A percentile compares a stretch with the other conserved stretches of the same genome.
Evolutionary conservation across 2,797 vertebrate genomes (phyloP).

Genomic region (Hyperoplus immaculatus): DNA sequence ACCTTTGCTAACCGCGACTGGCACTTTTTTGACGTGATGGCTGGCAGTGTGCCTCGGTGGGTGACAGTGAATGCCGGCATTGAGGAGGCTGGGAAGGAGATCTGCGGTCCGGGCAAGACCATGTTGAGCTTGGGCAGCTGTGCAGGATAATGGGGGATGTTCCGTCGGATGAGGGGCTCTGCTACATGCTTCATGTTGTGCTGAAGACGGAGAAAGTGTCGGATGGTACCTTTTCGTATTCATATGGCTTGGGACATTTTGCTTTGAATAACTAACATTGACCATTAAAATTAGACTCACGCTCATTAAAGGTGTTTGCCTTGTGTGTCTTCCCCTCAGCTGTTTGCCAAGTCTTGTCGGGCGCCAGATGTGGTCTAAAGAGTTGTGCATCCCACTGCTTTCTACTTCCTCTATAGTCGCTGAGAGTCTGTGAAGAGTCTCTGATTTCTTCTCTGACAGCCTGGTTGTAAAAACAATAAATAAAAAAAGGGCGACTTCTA

Average conservation of each 20-base stretch:
- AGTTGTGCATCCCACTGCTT: constrained; percentile 56
- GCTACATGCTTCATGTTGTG: constrained; percentile 78
- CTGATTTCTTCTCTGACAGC: constrained; percentile 80
- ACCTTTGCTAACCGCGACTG: constrained; percentile 85
- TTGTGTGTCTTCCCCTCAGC: constrained; percentile 84
- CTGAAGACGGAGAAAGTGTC: constrained; percentile 32
- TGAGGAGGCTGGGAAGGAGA: constrained; percentile 76
- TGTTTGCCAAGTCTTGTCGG: constrained; percentile 80
- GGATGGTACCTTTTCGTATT: not conserved
- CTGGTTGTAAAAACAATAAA: constrained; percentile 65
- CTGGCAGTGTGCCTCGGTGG: constrained; percentile 72
- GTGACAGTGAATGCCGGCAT: constrained; percentile 74
- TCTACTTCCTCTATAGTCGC: constrained; percentile 68
- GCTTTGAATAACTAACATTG: not conserved
- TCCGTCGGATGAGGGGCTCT: constrained; percentile 68
- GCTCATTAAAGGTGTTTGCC: constrained; percentile 71
- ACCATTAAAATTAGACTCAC: constrained; percentile 51
- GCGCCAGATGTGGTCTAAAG: constrained; percentile 78
- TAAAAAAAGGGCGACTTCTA: not conserved
- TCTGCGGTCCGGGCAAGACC: constrained; percentile 73
- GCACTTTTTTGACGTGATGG: constrained; percentile 83
- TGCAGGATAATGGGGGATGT: constrained; percentile 58
- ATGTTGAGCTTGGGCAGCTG: constrained; percentile 86
- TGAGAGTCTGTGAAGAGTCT: constrained; percentile 68
- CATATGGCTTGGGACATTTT: not conserved